Evolutionary conservation across 2,113 vertebrate species (phyloP).

Genomic region (Pseudorectes ferrugineus): DNA sequence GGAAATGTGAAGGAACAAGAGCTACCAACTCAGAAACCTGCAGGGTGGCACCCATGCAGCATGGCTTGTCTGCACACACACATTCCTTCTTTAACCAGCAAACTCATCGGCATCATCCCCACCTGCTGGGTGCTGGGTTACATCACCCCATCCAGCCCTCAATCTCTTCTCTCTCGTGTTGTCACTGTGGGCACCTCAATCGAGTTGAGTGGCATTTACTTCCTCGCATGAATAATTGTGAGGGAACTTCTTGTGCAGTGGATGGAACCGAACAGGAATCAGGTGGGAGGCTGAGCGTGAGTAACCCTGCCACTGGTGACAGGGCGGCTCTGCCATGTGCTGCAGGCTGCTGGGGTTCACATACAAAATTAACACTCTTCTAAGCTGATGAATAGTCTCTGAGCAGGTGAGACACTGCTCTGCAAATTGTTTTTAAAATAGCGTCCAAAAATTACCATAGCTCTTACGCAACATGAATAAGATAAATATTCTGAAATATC

Average conservation of each 20-base stretch:
- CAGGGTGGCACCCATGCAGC: fast-evolving
- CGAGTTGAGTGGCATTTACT: background rate
- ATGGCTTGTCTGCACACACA: background rate
- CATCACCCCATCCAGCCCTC: background rate
- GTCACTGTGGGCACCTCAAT: background rate
- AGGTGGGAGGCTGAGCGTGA: background rate
- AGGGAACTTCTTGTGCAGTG: background rate
- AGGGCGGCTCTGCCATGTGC: background rate
- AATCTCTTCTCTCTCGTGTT: background rate
- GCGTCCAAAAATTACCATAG: background rate
- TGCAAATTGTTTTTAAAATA: background rate
- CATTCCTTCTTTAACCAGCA: background rate
- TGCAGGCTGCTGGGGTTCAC: background rate
- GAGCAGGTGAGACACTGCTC: background rate
- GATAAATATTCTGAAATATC: background rate
- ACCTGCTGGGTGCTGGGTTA: fast-evolving
- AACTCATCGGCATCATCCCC: background rate
- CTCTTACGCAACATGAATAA: background rate
- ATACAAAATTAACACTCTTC: background rate
- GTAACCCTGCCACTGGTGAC: background rate
- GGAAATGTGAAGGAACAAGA: background rate
- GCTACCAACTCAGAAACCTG: background rate
- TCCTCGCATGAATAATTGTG: background rate
- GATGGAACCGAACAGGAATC: background rate
- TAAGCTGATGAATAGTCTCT: background rate